Conservation (phyloP, 2,888 invertebrate genomes). For the Rotaria socialis region DNA sequence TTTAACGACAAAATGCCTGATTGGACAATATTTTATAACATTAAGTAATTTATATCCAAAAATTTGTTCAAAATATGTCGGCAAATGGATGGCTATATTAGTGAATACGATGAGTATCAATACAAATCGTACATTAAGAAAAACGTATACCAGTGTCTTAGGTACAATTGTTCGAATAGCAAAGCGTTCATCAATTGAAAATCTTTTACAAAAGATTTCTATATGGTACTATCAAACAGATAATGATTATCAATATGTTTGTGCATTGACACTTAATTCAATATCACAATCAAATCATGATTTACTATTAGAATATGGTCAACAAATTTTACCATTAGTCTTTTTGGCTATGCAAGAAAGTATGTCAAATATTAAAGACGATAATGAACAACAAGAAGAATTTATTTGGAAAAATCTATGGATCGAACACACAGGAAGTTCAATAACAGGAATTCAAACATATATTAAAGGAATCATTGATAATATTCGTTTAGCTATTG, state of each 20-base stretch:
- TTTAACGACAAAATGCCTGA: slow-evolving; percentile 71
- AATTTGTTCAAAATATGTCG: slow-evolving; percentile 65
- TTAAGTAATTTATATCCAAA: slow-evolving; percentile 58
- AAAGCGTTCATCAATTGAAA: slow-evolving; percentile 71
- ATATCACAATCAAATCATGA: slow-evolving; percentile 75
- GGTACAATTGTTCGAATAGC: slow-evolving; percentile 75
- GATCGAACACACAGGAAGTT: slow-evolving; percentile 23
- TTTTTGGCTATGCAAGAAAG: slow-evolving; percentile 82
- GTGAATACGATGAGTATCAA: slow-evolving; percentile 73
- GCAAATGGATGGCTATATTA: slow-evolving; percentile 67
- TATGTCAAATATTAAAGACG: neutral
- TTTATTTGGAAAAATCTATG: slow-evolving; percentile 27
- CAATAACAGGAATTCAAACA: slow-evolving; percentile 18
- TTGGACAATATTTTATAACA: slow-evolving; percentile 54
- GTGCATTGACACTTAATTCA: slow-evolving; percentile 67
- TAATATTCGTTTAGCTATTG: slow-evolving; percentile 10
- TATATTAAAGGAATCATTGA: slow-evolving; percentile 22
- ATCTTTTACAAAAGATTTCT: slow-evolving; percentile 66
- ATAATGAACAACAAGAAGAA: slow-evolving; percentile 32
- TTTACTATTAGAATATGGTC: slow-evolving; percentile 72
- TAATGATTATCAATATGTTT: slow-evolving; percentile 68
- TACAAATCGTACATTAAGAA: slow-evolving; percentile 75
- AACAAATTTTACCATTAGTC: slow-evolving; percentile 73
- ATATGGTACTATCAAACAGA: slow-evolving; percentile 69
- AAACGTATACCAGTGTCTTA: slow-evolving; percentile 76